phyloP scores from a whole-genome alignment of 35 echinoderm and acorn worm species.

The Apostichopus californicus region DNA sequence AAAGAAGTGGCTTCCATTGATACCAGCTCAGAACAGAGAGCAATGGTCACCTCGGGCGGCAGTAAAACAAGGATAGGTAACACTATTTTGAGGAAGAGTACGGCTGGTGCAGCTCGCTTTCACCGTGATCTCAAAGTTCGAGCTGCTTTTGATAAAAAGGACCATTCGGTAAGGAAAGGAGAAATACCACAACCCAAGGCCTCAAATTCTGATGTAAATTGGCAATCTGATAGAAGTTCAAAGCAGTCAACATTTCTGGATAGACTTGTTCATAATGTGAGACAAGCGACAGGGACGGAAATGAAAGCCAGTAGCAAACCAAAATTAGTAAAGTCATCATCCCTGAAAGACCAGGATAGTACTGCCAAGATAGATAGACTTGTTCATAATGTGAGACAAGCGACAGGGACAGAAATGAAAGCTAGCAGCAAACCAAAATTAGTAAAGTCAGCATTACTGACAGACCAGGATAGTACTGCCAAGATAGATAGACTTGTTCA shows the following conservation, averaged over 20 bases:
- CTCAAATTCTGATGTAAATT: not conserved
- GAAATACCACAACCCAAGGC: not conserved
- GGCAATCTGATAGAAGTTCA: not conserved
- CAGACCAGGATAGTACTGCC: no score
- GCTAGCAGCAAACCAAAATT: not conserved
- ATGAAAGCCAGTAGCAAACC: not conserved
- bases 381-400: slow-evolving; percentile 32
- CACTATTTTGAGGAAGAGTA: slow-evolving; percentile 22
- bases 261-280: slow-evolving; percentile 41
- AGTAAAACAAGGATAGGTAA: slow-evolving; percentile 29
- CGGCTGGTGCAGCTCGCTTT: slow-evolving; percentile 31
- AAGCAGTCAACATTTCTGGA: slow-evolving; percentile 36
- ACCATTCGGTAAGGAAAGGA: no score
- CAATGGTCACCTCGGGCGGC: not conserved
- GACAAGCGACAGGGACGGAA: slow-evolving; percentile 28
- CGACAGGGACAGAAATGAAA: slow-evolving; percentile 7
- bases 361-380: slow-evolving; percentile 8
- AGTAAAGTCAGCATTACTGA: no score
- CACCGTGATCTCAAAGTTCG: not conserved
- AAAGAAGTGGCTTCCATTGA: not conserved
- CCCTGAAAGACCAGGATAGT: no score
- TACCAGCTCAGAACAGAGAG: not conserved
- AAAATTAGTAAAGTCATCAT: not conserved
- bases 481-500: slow-evolving; percentile 23
- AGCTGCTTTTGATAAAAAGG: not conserved